These are phyloP conservation scores for Melitaea cinxia DNA, from an alignment of 1,140 invertebrate genomes.

Conservation along the genomic window DNA sequence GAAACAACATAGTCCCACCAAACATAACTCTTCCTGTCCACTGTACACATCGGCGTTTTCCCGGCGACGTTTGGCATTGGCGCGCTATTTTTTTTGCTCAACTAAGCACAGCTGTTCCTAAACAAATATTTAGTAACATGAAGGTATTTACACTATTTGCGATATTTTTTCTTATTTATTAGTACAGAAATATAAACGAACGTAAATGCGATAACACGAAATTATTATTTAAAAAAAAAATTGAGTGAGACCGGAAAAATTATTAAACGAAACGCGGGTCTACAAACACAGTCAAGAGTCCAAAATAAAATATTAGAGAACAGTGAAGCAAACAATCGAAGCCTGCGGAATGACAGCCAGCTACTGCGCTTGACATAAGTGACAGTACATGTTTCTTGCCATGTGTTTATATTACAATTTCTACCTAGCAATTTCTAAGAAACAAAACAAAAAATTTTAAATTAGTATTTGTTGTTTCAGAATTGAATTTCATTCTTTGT, in stretches of 20 bases:
- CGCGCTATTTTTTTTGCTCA: slow-evolving; percentile 51
- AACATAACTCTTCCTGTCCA: slow-evolving; percentile 54
- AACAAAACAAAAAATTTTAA: too few relatives aligned
- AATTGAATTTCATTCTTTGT: too few relatives aligned
- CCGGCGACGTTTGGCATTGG: slow-evolving; percentile 65
- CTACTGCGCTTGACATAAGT: slow-evolving; percentile 26
- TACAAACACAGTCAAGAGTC: slow-evolving; percentile 46
- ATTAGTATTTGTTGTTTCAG: too few relatives aligned
- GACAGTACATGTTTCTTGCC: slow-evolving; percentile 7
- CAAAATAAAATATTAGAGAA: slow-evolving; percentile 68
- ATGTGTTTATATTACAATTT: neutral
- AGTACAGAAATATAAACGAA: slow-evolving; percentile 46
- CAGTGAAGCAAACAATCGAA: slow-evolving; percentile 75
- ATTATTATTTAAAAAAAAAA: slow-evolving; percentile 40
- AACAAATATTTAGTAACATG: slow-evolving; percentile 54
- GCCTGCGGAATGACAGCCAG: slow-evolving; percentile 65
- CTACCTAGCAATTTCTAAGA: neutral
- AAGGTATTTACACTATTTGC: slow-evolving; percentile 47
- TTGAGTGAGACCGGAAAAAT: slow-evolving; percentile 35
- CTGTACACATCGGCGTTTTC: slow-evolving; percentile 70
- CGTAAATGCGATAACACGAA: slow-evolving; percentile 37
- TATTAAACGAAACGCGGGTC: slow-evolving; percentile 44
- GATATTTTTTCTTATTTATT: slow-evolving; percentile 38
- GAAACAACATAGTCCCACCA: slow-evolving; percentile 77
- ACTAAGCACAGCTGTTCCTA: slow-evolving; percentile 43